Evolutionary conservation across 2,888 invertebrate species (phyloP).

Genomic region (Pheosia gnoma): DNA sequence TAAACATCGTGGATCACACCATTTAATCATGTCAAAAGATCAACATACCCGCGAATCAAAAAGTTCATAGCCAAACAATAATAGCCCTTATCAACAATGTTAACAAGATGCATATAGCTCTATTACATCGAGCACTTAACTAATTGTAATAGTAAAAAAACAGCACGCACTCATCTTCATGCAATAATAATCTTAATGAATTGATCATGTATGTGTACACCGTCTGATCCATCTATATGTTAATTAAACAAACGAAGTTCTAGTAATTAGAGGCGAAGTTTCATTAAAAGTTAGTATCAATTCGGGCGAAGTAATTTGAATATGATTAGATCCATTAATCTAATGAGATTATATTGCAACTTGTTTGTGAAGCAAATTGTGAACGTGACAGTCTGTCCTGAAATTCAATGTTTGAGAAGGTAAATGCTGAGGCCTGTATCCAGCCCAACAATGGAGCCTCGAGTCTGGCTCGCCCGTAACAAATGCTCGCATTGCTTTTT

Average conservation of each 20-base stretch:
- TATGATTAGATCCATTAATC: neutral
- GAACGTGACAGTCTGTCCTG: neutral
- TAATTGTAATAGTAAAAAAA: neutral
- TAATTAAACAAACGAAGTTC: neutral
- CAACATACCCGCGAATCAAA: too few species aligned
- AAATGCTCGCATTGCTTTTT: too few species aligned
- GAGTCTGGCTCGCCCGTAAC: too few species aligned
- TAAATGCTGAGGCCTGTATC: too few species aligned
- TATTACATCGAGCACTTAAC: neutral
- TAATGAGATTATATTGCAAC: neutral
- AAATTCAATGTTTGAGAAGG: too few species aligned
- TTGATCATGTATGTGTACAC: neutral
- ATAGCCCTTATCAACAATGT: too few species aligned
- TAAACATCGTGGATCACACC: too few species aligned
- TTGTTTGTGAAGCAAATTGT: neutral
- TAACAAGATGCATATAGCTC: too few species aligned
- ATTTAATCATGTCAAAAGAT: too few species aligned
- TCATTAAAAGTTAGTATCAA: constrained; percentile 5
- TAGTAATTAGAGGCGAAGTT: constrained; percentile 1
- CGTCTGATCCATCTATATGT: constrained; percentile 3
- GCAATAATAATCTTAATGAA: neutral
- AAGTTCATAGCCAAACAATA: too few species aligned
- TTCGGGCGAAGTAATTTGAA: constrained; percentile 1
- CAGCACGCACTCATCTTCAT: too few species aligned
- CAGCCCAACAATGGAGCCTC: too few species aligned